Base-by-base conservation (phyloP, 1,140 invertebrate genomes). In the Musca domestica region DNA sequence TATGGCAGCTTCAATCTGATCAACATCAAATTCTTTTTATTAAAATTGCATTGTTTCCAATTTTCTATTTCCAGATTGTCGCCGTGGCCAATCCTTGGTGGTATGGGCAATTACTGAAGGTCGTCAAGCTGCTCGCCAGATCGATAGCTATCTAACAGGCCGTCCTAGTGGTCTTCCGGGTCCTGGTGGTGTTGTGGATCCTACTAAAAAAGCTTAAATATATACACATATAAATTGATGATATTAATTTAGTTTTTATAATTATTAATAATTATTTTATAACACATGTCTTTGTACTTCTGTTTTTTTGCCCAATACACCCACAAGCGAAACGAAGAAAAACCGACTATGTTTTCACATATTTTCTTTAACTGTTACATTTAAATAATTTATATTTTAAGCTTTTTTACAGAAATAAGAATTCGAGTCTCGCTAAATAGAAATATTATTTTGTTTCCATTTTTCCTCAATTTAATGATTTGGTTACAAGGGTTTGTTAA, bases 21-120 rank as follows among this genome's bases (percentile, higher is more conserved):
- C n/a, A n/a, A n/a, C n/a, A n/a, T n/a, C n/a, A n/a, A n/a, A n/a
- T n/a, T n/a, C n/a, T n/a, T n/a, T n/a, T n/a, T n/a, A n/a, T n/a
- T n/a, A n/a, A n/a, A n/a, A n/a, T n/a, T n/a, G n/a, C n/a, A n/a
- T n/a, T 23, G 14, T 67, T 58, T 4, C 15, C n/a, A 23, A 14
- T 48, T 63, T 41, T 20, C 23, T 68, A 64, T 56, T 76, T 83
- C 67, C 74, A 92, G 97, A 99, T 88, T 99, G 97, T 83, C 90
- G 96, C 25, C 89, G 96, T 73, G 98, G 98, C 15, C 98, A 99
- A 80, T 98, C 96, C 0, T 84, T 99, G 22, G 95, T 99, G 1
- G 98, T 99, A 2, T 98, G 96, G 94, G 98, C 97, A 5, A 99
- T 99, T 67, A 88, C 92, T 3, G 98, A 99, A 85, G 98, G 98